A percentile compares a stretch with the other conserved stretches of the same genome.
Conservation (phyloP, 2,113 vertebrate species). For the Balaeniceps rex region DNA sequence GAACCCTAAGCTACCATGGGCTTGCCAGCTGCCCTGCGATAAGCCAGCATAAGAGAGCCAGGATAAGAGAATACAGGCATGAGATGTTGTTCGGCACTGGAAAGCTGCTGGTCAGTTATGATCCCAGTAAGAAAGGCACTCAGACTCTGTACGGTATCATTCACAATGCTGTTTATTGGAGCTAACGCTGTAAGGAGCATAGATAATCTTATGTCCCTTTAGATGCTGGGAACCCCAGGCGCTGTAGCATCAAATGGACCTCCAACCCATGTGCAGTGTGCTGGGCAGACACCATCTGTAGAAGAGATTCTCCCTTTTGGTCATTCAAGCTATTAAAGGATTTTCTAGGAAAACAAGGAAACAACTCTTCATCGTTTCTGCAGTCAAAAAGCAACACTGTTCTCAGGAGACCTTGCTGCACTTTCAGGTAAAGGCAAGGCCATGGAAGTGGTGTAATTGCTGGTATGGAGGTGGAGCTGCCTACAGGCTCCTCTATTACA, state of each 20-base stretch:
- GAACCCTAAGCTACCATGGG: not conserved
- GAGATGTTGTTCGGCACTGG: not conserved
- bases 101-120: not conserved
- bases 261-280: not conserved
- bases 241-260: not conserved
- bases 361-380: rapidly evolving
- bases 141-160: rapidly evolving
- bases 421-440: not conserved
- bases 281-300: not conserved
- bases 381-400: not conserved
- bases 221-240: not conserved
- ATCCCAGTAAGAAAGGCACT: not conserved
- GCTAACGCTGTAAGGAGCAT: not conserved
- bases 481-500: not conserved
- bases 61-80: not conserved
- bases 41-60: not conserved
- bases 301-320: not conserved
- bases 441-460: not conserved
- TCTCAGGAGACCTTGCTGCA: not conserved
- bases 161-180: not conserved
- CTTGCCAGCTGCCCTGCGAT: not conserved
- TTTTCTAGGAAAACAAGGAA: not conserved
- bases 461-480: not conserved
- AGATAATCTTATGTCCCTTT: not conserved
- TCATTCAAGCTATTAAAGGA: not conserved